Evolutionary conservation across 2,888 invertebrate genomes (phyloP).

Genomic region (Zootermopsis nevadensis): DNA sequence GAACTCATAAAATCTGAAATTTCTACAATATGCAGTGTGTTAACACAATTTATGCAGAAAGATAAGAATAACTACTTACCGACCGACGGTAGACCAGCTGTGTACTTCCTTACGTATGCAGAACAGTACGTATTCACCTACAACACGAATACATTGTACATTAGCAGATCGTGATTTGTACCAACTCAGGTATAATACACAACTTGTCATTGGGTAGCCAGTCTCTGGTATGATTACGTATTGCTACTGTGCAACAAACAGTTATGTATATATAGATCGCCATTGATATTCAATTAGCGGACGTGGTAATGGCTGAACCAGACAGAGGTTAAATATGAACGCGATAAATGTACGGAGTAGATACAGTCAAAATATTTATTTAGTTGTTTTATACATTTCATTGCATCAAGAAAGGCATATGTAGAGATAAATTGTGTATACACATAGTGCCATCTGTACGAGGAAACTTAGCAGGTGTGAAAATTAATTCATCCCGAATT

Average conservation of each 20-base stretch:
- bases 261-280: constrained; percentile 34
- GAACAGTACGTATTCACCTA: not conserved
- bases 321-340: constrained; percentile 31
- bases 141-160: not conserved
- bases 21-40: too few relatives aligned
- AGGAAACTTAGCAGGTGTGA: not conserved
- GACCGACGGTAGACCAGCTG: not conserved
- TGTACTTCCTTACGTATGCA: too few relatives aligned
- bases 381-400: constrained; percentile 17
- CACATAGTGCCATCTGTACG: not conserved
- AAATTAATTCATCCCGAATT: too few relatives aligned
- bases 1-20: too few relatives aligned
- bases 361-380: constrained; percentile 28
- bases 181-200: not conserved
- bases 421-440: not conserved
- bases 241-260: constrained; percentile 30
- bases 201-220: constrained; percentile 24
- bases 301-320: constrained; percentile 38
- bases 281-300: constrained; percentile 43
- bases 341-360: constrained; percentile 13
- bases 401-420: not conserved
- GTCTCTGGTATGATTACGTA: constrained; percentile 8
- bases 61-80: not conserved
- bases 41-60: too few relatives aligned
- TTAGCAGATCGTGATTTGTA: not conserved